Percentiles rank a stretch among this genome's conserved stretches.
Conservation (phyloP, 2,113 vertebrate genomes). For the Seriola rivoliana region DNA sequence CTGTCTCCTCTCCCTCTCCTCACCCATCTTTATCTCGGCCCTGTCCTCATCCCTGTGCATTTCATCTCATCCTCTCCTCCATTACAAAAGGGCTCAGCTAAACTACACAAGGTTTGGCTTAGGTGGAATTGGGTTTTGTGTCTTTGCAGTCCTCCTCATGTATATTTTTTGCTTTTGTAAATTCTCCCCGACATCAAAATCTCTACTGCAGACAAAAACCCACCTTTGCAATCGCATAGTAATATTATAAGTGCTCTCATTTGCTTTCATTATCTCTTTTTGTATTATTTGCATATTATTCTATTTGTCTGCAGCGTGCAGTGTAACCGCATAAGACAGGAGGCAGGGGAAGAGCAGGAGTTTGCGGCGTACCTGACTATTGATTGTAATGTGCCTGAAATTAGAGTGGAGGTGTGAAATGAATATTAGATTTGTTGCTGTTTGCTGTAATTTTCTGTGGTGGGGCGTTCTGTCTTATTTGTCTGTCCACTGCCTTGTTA, state of each 20-base stretch:
- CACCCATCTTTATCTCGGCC: slow-evolving; percentile 24
- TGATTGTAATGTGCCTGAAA: slow-evolving; percentile 62
- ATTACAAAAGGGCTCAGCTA: background rate
- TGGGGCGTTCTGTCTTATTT: slow-evolving; percentile 38
- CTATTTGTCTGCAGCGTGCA: slow-evolving; percentile 12
- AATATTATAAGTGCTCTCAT: slow-evolving; percentile 27
- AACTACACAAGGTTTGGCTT: slow-evolving; percentile 12
- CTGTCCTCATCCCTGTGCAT: background rate
- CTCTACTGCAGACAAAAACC: slow-evolving; percentile 2
- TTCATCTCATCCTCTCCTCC: slow-evolving; percentile 9
- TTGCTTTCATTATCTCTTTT: slow-evolving; percentile 12
- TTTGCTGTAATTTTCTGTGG: slow-evolving; percentile 55
- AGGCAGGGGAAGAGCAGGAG: background rate
- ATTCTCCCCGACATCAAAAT: background rate
- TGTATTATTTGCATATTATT: slow-evolving; percentile 35
- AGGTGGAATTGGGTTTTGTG: background rate
- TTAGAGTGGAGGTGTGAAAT: slow-evolving; percentile 66
- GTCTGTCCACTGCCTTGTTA: slow-evolving; percentile 50
- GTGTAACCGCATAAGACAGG: background rate
- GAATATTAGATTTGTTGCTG: slow-evolving; percentile 67
- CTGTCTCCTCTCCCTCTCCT: slow-evolving; percentile 31
- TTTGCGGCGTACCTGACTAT: slow-evolving; percentile 27
- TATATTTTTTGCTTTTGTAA: slow-evolving; percentile 8
- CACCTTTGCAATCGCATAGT: background rate
- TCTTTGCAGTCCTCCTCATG: background rate